phyloP scores from a whole-genome alignment of 1,140 invertebrate species.

The Sminthurides bifidus region DNA sequence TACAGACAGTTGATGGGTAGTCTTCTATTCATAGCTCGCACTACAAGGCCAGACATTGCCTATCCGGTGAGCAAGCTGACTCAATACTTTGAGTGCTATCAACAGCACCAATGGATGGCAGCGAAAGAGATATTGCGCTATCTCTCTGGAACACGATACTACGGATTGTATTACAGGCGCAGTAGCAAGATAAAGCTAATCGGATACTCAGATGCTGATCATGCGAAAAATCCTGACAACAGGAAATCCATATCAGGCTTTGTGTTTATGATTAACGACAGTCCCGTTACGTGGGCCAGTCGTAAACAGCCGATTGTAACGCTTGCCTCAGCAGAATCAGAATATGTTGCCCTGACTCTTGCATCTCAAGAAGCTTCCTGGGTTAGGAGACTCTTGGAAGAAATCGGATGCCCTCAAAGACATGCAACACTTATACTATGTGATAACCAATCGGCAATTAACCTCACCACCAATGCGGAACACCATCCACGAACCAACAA shows the following conservation, averaged over 20 bases:
- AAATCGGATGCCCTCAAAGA: background rate
- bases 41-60: conserved; percentile 12
- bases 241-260: conserved; percentile 33
- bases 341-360: conserved; percentile 38
- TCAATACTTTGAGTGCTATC: conserved; percentile 18
- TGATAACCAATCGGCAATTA: conserved; percentile 33
- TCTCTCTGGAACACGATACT: conserved; percentile 27
- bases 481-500: conserved; percentile 31
- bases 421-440: background rate
- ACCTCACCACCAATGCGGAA: conserved; percentile 28
- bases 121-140: conserved; percentile 32
- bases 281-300: conserved; percentile 41
- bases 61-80: conserved; percentile 22
- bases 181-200: background rate
- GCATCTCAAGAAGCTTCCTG: conserved; percentile 36
- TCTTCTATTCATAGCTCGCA: conserved; percentile 7
- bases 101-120: conserved; percentile 27
- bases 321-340: conserved; percentile 38
- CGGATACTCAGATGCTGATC: conserved; percentile 22
- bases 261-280: conserved; percentile 33
- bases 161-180: conserved; percentile 11
- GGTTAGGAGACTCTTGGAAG: background rate
- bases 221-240: conserved; percentile 20
- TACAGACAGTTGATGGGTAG: conserved; percentile 16
- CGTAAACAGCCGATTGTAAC: conserved; percentile 41